Base-by-base conservation (phyloP, 2,113 vertebrate species). In the Onychostruthus taczanowskii region DNA sequence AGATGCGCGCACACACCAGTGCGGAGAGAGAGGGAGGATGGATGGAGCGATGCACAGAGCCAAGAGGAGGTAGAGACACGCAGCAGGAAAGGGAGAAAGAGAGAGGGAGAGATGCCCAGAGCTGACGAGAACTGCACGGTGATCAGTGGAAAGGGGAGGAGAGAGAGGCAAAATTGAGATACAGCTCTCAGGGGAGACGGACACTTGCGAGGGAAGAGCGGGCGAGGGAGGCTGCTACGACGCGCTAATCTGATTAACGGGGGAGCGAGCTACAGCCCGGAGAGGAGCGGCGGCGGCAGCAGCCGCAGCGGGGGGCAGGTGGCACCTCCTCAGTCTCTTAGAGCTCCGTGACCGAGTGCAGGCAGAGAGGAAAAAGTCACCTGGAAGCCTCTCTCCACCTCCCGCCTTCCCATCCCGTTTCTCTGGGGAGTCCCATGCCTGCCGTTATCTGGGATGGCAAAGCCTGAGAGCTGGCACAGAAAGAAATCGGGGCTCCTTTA, bases 361-460 rank as follows among this genome's bases (percentile, higher is more conserved):
- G 44, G 18, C 37, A 18, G 47, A 80, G 82, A 89, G 43, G 58
- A 13, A 91, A 89, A 96, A 97, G 97, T 97, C 95, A 37, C 46
- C 68, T 87, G 94, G 84, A 91, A 94, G 70, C 88, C 85, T 85
- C 31, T 68, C 87, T 84, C 85, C 33, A 61, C 58, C 78, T 95
- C 74, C 61, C 27, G 11, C 76, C 83, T 95, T 90, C 47, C 76
- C 35, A 52, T 89, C 83, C 73, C 33, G 5, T 92, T 84, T 89
- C 83, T 95, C 93, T 21, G 33, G 95, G 81, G 96, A 96, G 68
- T 73, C 75, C 81, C 89, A 27, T 89, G 96, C 93, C 73, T 61
- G 87, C 92, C 37, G 70, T 84, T 93, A 31, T 80, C 80, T 76
- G 67, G 77, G 72, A 84, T 94, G 96, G 90, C 89, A 95, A 82